Percentiles rank a stretch among this genome's conserved stretches.
Conservation (phyloP, 2,797 vertebrate species). For the Buphagus erythrorhynchus region DNA sequence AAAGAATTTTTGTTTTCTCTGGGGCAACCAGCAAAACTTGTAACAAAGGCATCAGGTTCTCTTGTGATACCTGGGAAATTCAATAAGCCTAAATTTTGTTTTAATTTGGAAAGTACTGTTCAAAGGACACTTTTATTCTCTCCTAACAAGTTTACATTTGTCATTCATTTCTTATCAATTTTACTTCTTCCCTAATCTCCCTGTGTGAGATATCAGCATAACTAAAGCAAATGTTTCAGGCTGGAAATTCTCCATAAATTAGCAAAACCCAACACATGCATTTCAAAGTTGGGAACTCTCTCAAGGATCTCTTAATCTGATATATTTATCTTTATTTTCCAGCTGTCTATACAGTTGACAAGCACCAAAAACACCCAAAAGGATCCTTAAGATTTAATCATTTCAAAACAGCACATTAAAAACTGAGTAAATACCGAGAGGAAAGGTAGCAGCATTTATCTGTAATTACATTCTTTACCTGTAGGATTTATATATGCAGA, state of each 20-base stretch:
- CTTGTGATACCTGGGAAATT: neutral
- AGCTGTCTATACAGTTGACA: conserved; percentile 9
- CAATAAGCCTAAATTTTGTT: neutral
- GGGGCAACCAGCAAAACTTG: neutral
- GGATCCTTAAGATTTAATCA: neutral
- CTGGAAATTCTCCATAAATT: conserved; percentile 1
- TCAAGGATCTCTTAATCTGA: conserved; percentile 11
- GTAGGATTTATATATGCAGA: neutral
- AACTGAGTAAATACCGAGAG: neutral
- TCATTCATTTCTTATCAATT: neutral
- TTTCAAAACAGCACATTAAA: conserved; percentile 5
- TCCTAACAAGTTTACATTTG: neutral
- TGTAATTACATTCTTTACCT: neutral
- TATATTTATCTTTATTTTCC: conserved; percentile 39
- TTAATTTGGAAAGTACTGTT: neutral
- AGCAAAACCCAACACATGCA: neutral
- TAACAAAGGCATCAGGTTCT: neutral
- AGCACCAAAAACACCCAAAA: neutral
- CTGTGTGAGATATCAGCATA: neutral
- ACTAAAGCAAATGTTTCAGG: neutral
- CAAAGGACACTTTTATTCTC: neutral
- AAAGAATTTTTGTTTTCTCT: neutral
- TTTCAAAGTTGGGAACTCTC: conserved; percentile 10
- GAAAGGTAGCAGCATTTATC: neutral
- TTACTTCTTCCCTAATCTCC: neutral